Base-by-base conservation (phyloP, 2,888 invertebrate genomes). In the Marasmarcha lunaedactyla region DNA sequence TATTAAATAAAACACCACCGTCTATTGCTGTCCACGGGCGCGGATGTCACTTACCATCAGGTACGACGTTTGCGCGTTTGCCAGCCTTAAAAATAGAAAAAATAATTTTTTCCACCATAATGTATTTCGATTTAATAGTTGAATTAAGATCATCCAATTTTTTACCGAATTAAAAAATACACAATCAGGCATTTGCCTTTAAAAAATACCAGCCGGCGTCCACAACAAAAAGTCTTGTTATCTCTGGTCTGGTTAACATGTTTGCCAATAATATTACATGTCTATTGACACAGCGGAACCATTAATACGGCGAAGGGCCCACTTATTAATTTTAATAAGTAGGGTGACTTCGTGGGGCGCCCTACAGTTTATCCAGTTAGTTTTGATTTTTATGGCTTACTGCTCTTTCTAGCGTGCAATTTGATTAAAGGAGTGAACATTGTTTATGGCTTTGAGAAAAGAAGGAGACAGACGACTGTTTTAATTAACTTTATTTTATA, bases 301-400 rank as follows among this genome's bases (percentile, higher is more conserved):
- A 77, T 83, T 83, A 81, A 78, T 79, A 68, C 70, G 70, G 66
- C 63, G 66, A 69, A 64, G 76, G 72, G 71, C 76, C 66, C 72
- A 71, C 73, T 81, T 83, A 81, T 83, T 83, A 81, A 83, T 79
- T 79, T 83, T 81, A 78, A 81, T 81, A 81, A 79, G 71, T 72
- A 65, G 79, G 79, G 78, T 71, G 74, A 71, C 65, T 64, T 3
- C 50, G 60, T 34, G 26, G 33, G 56, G 63, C 71, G 66, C 61
- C 54, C 47, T 51, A 55, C 52, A 45, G 64, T 65, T 67, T 71
- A 71, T 70, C 78, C 73, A 73, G 72, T 72, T 68, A 67, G 73
- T 71, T 70, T 66, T 71, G 79, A 77, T 81, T 79, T 77, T 30
- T 30, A 76, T 73, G 64, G 63, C 62, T 62, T 69, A 42, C 44